Evolutionary conservation across 2,888 invertebrate species (phyloP).

Genomic region (Chrysina gloriosa): DNA sequence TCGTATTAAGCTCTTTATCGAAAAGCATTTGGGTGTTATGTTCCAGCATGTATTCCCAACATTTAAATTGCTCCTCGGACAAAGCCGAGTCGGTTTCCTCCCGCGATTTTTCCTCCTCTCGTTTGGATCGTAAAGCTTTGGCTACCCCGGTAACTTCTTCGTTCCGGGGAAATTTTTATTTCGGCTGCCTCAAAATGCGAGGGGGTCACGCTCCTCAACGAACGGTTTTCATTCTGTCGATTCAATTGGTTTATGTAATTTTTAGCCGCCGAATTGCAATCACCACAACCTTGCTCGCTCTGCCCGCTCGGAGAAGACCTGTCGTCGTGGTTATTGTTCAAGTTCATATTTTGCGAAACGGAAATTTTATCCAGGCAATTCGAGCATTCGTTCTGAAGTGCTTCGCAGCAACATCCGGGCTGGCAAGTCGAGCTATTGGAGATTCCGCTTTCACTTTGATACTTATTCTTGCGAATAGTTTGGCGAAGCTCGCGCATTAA

Average conservation of each 20-base stretch:
- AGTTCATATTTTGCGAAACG: constrained; percentile 61
- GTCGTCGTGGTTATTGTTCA: constrained; percentile 69
- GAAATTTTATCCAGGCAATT: constrained; percentile 63
- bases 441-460: constrained; percentile 68
- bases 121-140: constrained; percentile 71
- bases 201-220: constrained; percentile 59
- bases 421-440: constrained; percentile 65
- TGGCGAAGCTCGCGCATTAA: constrained; percentile 82
- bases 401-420: constrained; percentile 73
- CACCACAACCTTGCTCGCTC: constrained; percentile 77
- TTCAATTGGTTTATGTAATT: constrained; percentile 63
- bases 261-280: constrained; percentile 64
- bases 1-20: constrained; percentile 87
- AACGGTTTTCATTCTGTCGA: constrained; percentile 57
- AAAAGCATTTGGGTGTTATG: constrained; percentile 90
- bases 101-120: constrained; percentile 73
- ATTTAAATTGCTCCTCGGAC: constrained; percentile 89
- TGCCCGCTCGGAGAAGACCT: constrained; percentile 89
- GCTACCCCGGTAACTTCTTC: constrained; percentile 73
- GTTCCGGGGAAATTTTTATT: constrained; percentile 66
- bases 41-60: constrained; percentile 94
- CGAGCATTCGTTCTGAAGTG: constrained; percentile 70
- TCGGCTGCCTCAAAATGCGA: constrained; percentile 63
- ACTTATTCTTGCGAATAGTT: constrained; percentile 73
- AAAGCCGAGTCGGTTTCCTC: constrained; percentile 71